phyloP scores from a whole-genome alignment of 2,888 invertebrate genomes.

The Sericinus montela region DNA sequence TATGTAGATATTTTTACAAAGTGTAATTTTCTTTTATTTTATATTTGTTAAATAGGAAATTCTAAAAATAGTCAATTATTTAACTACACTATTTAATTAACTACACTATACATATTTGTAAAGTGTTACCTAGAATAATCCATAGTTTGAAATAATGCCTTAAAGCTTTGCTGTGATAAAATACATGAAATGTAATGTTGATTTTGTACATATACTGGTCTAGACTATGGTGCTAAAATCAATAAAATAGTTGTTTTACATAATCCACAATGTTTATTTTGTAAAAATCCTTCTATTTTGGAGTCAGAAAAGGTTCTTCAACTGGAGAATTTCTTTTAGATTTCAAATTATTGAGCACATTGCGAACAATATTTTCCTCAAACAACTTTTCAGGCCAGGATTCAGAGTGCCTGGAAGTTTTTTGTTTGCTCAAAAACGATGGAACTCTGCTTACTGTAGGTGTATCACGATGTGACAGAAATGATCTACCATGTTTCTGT shows the following conservation, averaged over 20 bases:
- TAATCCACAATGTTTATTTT: not conserved
- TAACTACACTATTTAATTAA: no score
- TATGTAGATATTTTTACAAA: not conserved
- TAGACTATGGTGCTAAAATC: slow-evolving; percentile 11
- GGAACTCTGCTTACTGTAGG: slow-evolving; percentile 56
- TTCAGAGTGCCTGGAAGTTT: slow-evolving; percentile 45
- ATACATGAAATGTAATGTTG: not conserved
- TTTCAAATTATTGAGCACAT: slow-evolving; percentile 57
- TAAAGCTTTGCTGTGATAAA: slow-evolving; percentile 18
- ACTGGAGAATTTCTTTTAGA: slow-evolving; percentile 47
- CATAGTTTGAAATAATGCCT: not conserved
- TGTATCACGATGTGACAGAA: slow-evolving; percentile 55
- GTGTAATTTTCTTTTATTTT: not conserved
- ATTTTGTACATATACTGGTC: slow-evolving; percentile 11
- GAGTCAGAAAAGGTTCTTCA: slow-evolving; percentile 65
- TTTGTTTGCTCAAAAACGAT: slow-evolving; percentile 40
- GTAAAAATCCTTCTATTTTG: slow-evolving; percentile 37
- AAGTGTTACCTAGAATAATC: not conserved
- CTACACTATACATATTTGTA: not conserved
- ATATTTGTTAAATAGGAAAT: not conserved
- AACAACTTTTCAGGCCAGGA: slow-evolving; percentile 69
- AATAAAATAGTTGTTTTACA: slow-evolving; percentile 12
- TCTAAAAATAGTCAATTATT: not conserved
- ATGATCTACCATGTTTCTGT: slow-evolving; percentile 46
- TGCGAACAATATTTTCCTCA: slow-evolving; percentile 61